phyloP scores from a whole-genome alignment of 2,797 vertebrate species.

The Macrochelys suwanniensis region DNA sequence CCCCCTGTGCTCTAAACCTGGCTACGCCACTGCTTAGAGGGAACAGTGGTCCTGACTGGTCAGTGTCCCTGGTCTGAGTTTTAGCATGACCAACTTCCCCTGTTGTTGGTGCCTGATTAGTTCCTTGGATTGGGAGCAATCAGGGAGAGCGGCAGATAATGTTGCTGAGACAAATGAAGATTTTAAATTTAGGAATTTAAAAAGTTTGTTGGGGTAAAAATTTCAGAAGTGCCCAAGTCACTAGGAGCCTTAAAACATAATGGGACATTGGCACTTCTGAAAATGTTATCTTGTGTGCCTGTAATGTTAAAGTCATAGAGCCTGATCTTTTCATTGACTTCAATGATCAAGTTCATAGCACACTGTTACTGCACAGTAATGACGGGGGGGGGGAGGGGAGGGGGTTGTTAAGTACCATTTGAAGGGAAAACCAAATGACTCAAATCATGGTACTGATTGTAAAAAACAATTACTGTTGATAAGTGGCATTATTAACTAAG shows the following conservation, averaged over 20 bases:
- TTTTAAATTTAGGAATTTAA: neutral
- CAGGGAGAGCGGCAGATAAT: neutral
- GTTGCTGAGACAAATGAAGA: neutral
- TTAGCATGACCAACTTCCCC: neutral
- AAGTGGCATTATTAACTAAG: neutral
- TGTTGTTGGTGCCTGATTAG: neutral
- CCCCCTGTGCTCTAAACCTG: no score
- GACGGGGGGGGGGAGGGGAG: no score
- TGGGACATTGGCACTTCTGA: neutral
- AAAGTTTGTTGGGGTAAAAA: neutral
- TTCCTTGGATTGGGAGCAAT: neutral
- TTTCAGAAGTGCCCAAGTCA: neutral
- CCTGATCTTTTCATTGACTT: neutral
- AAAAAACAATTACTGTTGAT: fast-evolving
- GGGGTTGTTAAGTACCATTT: fast-evolving
- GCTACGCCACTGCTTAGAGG: no score
- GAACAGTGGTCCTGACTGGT: fast-evolving
- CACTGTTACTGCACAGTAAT: fast-evolving
- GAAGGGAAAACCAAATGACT: fast-evolving
- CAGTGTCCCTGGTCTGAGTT: neutral
- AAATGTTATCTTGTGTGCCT: neutral
- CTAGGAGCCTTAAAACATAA: neutral
- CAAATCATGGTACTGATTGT: neutral
- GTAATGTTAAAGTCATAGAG: neutral
- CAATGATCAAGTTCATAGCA: neutral